These are phyloP conservation scores for Dromococcyx pavoninus DNA, from an alignment of 2,797 vertebrate genomes.

Conservation along the genomic window DNA sequence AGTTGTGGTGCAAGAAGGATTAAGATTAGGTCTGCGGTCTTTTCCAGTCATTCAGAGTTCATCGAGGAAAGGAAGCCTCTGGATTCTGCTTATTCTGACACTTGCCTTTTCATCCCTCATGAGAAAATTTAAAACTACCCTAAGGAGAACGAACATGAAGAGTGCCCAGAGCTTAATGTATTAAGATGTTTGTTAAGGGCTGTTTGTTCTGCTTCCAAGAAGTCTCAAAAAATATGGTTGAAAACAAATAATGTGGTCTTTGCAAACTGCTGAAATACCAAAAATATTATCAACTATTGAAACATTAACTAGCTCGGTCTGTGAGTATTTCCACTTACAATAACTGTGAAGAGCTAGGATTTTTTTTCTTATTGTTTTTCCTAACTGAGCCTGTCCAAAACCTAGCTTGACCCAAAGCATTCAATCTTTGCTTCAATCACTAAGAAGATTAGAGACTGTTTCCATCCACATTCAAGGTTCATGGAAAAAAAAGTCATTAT, in stretches of 20 bases:
- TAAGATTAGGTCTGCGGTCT: not conserved
- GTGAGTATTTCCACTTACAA: not conserved
- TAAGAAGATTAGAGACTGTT: slow-evolving; percentile 68
- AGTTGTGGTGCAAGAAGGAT: not conserved
- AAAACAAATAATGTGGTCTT: slow-evolving; percentile 25
- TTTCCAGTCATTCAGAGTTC: not conserved
- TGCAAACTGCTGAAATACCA: not conserved
- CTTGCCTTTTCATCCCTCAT: not conserved
- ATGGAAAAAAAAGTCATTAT: slow-evolving; percentile 47
- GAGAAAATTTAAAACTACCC: not conserved
- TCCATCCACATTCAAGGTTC: slow-evolving; percentile 58
- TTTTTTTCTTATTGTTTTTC: not conserved
- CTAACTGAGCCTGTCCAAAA: slow-evolving; percentile 5
- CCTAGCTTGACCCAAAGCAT: slow-evolving; percentile 44
- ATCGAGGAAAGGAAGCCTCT: not conserved
- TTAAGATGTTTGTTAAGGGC: too few species aligned
- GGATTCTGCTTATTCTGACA: not conserved
- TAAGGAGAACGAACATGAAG: not conserved
- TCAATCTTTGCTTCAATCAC: slow-evolving; percentile 54
- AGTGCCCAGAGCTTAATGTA: not conserved
- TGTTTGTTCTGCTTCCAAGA: slow-evolving; percentile 33
- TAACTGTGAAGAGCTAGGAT: not conserved
- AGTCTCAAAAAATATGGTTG: not conserved
- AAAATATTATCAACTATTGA: not conserved
- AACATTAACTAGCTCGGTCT: not conserved